These are phyloP conservation scores for Heloderma charlesbogerti DNA, from an alignment of 2,113 vertebrate genomes.

Conservation along the genomic window DNA sequence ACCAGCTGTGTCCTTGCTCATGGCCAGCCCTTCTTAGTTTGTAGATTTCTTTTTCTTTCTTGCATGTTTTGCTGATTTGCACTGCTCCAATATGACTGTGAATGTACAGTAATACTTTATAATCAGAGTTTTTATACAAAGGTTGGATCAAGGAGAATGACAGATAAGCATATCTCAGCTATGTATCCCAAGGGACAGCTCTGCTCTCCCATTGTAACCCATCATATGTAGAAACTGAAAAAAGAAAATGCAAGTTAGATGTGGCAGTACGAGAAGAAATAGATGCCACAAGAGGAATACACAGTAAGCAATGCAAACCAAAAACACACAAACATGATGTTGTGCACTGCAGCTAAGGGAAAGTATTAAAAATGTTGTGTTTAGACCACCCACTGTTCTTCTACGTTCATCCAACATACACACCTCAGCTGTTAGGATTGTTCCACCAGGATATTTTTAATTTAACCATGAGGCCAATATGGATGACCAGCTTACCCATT, in stretches of 20 bases:
- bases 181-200: neutral
- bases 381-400: too few species aligned
- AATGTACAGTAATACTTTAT: neutral
- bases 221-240: neutral
- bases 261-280: neutral
- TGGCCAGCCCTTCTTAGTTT: neutral
- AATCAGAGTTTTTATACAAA: neutral
- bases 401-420: too few species aligned
- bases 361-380: too few species aligned
- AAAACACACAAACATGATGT: neutral
- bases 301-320: neutral
- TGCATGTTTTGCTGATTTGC: neutral
- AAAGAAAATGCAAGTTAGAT: neutral
- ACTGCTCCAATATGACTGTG: neutral
- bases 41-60: neutral
- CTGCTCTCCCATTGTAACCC: neutral
- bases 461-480: too few species aligned
- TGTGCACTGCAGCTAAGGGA: too few species aligned
- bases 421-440: too few species aligned
- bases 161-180: neutral
- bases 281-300: neutral
- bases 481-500: too few species aligned
- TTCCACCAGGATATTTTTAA: too few species aligned
- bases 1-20: neutral
- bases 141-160: neutral